Base-by-base conservation (phyloP, 2,797 vertebrate species). In the Acanthopagrus latus region DNA sequence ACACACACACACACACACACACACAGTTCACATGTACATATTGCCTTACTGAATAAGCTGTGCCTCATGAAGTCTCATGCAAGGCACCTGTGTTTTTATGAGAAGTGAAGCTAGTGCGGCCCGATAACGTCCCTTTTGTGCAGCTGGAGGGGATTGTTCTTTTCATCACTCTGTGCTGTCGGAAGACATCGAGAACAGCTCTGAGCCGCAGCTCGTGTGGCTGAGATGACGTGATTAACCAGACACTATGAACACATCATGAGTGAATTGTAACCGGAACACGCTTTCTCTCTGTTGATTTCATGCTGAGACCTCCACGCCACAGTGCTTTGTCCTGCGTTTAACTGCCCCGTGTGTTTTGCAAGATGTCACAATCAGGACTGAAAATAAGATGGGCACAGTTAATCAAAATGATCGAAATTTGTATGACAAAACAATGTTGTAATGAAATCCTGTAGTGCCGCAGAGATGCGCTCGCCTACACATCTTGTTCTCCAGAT, bases 31-130 rank as follows among this genome's bases (percentile, higher is more conserved):
- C 58, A 13, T 93, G 89, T 93, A 88, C 67, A 89, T 86, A 84
- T 80, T 89, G 91, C 88, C 93, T 94, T 91, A 91, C 67, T 87
- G 75, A 89, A 86, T 76, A 86, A 91, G 84, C 81, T 66, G 89
- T 91, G 90, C 90, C 90, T 92, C 92, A 27, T 83, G 57, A 76
- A 68, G 62, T 78, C 79, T 75, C 70, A 55, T 27, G 63, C 56
- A 69, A 80, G 80, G 84, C 85, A 82, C 72, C 55, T 80, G 81
- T 81, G 75, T 87, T 83, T 83, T 67, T 84, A 68, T 66, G 76
- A 82, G 60, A 70, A 71, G 81, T 73, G 65, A 77, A 78, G 66
- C 62, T 74, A 67, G 76, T 65, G 76, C 65, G 69, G 72, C 86
- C 3, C 66, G 55, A 48, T 84, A 86, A 70, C 48, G 62, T 81